These are phyloP conservation scores for Emys orbicularis DNA, from an alignment of 2,797 vertebrate species.

Conservation along the genomic window DNA sequence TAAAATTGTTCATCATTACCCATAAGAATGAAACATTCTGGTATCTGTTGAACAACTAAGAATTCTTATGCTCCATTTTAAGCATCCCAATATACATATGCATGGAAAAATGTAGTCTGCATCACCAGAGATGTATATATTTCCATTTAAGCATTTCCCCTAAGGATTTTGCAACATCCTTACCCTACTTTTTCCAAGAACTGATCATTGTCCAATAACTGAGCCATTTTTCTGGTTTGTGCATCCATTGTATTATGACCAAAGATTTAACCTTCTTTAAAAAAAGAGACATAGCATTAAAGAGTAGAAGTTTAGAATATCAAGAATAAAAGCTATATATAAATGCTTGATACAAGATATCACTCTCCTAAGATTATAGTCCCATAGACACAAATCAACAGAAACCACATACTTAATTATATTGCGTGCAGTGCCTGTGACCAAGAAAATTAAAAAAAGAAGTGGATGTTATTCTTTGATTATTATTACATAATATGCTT, in stretches of 20 bases:
- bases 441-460: neutral
- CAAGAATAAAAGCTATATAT: neutral
- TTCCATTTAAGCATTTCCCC: neutral
- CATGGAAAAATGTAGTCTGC: fast-evolving
- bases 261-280: neutral
- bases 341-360: neutral
- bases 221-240: neutral
- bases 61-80: neutral
- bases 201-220: conserved; percentile 25
- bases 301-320: neutral
- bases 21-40: neutral
- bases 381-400: neutral
- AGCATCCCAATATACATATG: neutral
- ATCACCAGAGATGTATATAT: neutral
- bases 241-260: neutral
- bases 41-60: neutral
- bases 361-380: neutral
- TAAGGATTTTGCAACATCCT: conserved; percentile 32
- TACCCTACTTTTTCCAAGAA: conserved; percentile 66
- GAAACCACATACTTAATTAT: neutral
- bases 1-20: neutral
- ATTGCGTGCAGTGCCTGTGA: neutral
- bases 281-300: neutral
- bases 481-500: neutral
- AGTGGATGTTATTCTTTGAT: neutral